Evolutionary conservation across 2,888 invertebrate species (phyloP).

Genomic region (Dilophus febrilis): DNA sequence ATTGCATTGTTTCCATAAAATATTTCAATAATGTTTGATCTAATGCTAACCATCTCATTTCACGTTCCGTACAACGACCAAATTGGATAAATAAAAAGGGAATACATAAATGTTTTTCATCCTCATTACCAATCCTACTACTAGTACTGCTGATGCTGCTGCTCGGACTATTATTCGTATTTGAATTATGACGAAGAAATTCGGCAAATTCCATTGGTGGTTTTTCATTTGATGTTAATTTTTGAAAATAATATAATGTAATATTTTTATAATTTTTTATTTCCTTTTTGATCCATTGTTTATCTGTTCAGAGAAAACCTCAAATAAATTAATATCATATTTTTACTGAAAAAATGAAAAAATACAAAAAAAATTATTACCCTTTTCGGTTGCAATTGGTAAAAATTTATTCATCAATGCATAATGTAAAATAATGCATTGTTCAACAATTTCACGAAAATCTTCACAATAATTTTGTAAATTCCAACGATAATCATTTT

Average conservation of each 20-base stretch:
- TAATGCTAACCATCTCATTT: slow-evolving; percentile 20
- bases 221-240: slow-evolving; percentile 16
- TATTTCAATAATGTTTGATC: slow-evolving; percentile 13
- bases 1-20: slow-evolving; percentile 2
- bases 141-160: no score
- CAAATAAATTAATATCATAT: slow-evolving; percentile 13
- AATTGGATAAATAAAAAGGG: slow-evolving; percentile 11
- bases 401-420: slow-evolving; percentile 17
- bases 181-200: slow-evolving; percentile 15
- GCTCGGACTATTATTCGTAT: no score
- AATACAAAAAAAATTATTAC: slow-evolving; percentile 9
- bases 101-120: slow-evolving; percentile 3
- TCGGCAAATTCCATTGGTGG: slow-evolving; percentile 17
- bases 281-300: slow-evolving; percentile 19
- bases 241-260: slow-evolving; percentile 23
- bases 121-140: background rate
- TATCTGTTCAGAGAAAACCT: slow-evolving; percentile 13
- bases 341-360: slow-evolving; percentile 13
- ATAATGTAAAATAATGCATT: slow-evolving; percentile 17
- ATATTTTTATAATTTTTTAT: slow-evolving; percentile 15
- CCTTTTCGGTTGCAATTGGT: slow-evolving; percentile 18
- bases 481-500: slow-evolving; percentile 23
- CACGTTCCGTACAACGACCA: slow-evolving; percentile 21
- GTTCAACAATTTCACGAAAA: slow-evolving; percentile 17
- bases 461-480: slow-evolving; percentile 18